Percentiles rank a stretch among this genome's conserved stretches.
Conservation (phyloP, 2,888 invertebrate species). For the Bibio marci region DNA sequence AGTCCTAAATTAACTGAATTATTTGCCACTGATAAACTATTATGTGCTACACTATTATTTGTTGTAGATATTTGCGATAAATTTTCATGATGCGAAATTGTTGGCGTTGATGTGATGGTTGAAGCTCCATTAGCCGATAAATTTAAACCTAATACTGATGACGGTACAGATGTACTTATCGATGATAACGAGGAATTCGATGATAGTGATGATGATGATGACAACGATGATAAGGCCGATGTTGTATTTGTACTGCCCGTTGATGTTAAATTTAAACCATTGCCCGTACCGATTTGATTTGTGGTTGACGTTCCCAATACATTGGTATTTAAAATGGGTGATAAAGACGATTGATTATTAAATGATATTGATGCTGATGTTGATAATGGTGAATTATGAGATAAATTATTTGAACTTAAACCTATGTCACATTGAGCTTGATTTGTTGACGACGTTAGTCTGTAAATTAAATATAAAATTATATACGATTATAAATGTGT, state of each 20-base stretch:
- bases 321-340: not conserved
- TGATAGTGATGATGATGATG: slow-evolving; percentile 2
- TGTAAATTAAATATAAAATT: too few species aligned
- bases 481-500: too few species aligned
- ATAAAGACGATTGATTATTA: not conserved
- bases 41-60: not conserved
- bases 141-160: slow-evolving; percentile 5
- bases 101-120: not conserved
- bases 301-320: slow-evolving; percentile 2
- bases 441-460: slow-evolving; percentile 10
- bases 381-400: slow-evolving; percentile 2
- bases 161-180: not conserved
- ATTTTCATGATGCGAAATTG: not conserved
- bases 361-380: slow-evolving; percentile 3
- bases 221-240: not conserved
- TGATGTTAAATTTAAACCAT: slow-evolving; percentile 7
- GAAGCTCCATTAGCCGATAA: not conserved
- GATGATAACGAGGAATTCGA: not conserved
- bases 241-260: slow-evolving; percentile 1
- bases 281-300: slow-evolving; percentile 1
- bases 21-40: not conserved
- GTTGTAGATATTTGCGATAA: not conserved
- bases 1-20: not conserved
- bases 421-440: slow-evolving; percentile 9
- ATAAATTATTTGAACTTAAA: slow-evolving; percentile 8